phyloP scores from a whole-genome alignment of 2,797 vertebrate genomes.

The Pipistrellus kuhlii region DNA sequence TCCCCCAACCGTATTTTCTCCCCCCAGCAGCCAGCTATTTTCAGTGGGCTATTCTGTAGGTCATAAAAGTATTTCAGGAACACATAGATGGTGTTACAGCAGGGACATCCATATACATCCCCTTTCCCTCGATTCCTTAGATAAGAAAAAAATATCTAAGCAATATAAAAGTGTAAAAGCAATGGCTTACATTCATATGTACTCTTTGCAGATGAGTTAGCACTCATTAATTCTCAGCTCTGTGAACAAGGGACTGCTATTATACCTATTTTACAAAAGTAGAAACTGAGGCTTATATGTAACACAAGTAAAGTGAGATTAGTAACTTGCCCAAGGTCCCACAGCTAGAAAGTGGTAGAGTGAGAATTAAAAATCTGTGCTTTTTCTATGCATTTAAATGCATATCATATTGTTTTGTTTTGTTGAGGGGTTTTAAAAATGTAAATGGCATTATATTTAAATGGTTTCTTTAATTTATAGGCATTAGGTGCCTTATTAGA shows the following conservation, averaged over 20 bases:
- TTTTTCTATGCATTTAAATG: constrained; percentile 33
- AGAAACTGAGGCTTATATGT: constrained; percentile 23
- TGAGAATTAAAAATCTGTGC: not conserved
- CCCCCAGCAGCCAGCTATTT: not conserved
- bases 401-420: not conserved
- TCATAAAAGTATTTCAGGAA: constrained; percentile 18
- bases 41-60: not conserved
- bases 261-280: not conserved
- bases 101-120: not conserved
- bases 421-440: not conserved
- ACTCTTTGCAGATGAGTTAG: not conserved
- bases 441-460: not conserved
- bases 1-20: not conserved
- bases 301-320: constrained; percentile 36
- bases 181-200: not conserved
- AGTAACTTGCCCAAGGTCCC: not conserved
- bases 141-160: not conserved
- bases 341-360: not conserved
- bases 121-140: not conserved
- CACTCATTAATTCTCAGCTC: not conserved
- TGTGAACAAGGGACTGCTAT: not conserved
- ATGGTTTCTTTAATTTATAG: constrained; percentile 52
- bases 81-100: not conserved
- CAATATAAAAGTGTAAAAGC: not conserved
- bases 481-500: constrained; percentile 28